A percentile compares a stretch with the other conserved stretches of the same genome.
Evolutionary conservation across 2,113 vertebrate genomes (phyloP).

Genomic region (Malurus cyaneus): DNA sequence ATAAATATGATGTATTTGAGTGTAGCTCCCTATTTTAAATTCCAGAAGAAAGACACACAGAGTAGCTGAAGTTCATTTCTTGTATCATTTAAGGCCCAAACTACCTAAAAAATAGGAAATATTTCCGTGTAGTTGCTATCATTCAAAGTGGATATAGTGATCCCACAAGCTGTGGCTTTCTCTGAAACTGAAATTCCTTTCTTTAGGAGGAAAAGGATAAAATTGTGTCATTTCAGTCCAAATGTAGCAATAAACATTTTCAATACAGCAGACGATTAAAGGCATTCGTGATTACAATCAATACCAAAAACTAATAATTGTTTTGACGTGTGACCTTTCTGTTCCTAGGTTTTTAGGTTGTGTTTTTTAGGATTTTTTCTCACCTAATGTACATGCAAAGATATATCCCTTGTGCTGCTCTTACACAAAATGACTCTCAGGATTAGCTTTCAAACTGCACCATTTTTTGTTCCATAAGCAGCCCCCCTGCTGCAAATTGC

Average conservation of each 20-base stretch:
- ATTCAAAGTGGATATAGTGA: background rate
- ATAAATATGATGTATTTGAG: constrained; percentile 7
- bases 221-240: background rate
- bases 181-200: background rate
- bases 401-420: background rate
- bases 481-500: background rate
- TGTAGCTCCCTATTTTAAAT: background rate
- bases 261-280: background rate
- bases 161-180: background rate
- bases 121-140: background rate
- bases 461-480: background rate
- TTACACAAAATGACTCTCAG: background rate
- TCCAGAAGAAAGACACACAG: background rate
- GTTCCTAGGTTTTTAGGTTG: background rate
- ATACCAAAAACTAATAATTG: background rate
- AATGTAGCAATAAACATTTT: background rate
- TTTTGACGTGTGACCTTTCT: background rate
- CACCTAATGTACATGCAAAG: background rate
- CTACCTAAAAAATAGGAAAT: background rate
- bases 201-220: background rate
- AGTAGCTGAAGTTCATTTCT: constrained; percentile 24
- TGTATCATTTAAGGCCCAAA: constrained; percentile 1
- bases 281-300: background rate
- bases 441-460: background rate
- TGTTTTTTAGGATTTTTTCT: background rate